These are phyloP conservation scores for Pegea sp. DNA, from an alignment of 23 tunicate species.

Conservation along the genomic window DNA sequence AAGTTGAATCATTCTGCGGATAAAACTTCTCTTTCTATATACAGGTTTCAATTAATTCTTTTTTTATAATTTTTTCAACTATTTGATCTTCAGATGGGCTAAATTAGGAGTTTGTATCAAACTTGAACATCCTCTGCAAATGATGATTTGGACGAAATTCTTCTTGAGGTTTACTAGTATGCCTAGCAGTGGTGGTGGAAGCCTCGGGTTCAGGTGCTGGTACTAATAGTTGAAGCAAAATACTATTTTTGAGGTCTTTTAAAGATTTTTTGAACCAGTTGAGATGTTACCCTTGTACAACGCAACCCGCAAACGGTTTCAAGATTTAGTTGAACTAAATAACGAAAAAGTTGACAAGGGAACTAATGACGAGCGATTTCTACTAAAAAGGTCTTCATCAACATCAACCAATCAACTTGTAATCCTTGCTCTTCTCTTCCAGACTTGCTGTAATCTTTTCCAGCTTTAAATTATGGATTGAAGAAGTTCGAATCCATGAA, in stretches of 20 bases:
- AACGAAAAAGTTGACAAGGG: conserved; percentile 1
- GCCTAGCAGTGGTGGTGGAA: conserved; percentile 23
- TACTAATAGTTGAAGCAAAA: neutral
- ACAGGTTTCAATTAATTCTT: neutral
- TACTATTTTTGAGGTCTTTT: conserved; percentile 1
- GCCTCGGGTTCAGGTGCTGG: conserved; percentile 30
- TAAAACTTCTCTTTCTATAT: neutral
- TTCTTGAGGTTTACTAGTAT: conserved; percentile 28
- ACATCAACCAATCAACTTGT: neutral
- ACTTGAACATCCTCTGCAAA: conserved; percentile 29
- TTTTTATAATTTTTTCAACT: neutral
- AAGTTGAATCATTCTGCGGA: conserved; percentile 21
- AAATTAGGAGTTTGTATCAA: conserved; percentile 32
- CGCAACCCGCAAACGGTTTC: conserved; percentile 16
- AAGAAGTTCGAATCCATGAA: conserved; percentile 71
- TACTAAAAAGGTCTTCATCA: neutral
- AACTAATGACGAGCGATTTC: neutral
- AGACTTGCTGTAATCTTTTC: neutral
- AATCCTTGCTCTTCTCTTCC: neutral
- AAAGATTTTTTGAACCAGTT: conserved; percentile 37
- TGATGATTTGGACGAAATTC: conserved; percentile 44
- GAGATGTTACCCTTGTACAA: conserved; percentile 24
- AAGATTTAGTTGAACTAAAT: conserved; percentile 20
- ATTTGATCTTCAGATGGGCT: conserved; percentile 30
- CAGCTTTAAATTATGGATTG: no score